phyloP scores from a whole-genome alignment of 2,797 vertebrate genomes.

The Manis pentadactyla region DNA sequence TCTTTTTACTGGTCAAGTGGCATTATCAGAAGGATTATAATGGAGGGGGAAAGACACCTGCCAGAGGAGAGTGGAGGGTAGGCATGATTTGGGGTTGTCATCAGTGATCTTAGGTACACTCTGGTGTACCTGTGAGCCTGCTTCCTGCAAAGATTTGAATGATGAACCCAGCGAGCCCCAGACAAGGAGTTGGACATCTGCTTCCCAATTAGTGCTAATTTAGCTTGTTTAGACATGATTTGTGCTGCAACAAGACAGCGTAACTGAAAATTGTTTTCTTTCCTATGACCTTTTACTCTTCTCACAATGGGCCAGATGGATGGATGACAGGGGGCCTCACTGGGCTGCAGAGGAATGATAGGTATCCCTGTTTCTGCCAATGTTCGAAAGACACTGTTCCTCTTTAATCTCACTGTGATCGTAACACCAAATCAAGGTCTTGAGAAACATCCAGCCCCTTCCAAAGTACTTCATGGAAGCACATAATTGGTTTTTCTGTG shows the following conservation, averaged over 20 bases:
- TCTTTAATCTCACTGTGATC: neutral
- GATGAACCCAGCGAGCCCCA: constrained; percentile 72
- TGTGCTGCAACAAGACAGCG: constrained; percentile 53
- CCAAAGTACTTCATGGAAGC: neutral
- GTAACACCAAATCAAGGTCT: neutral
- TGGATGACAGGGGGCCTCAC: neutral
- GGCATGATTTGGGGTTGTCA: neutral
- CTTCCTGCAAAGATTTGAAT: constrained; percentile 66
- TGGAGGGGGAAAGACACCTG: constrained; percentile 36
- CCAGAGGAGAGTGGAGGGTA: neutral
- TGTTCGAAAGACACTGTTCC: neutral
- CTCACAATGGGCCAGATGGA: constrained; percentile 62
- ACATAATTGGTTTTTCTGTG: neutral
- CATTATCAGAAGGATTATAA: constrained; percentile 67
- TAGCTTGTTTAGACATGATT: constrained; percentile 77
- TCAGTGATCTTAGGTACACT: constrained; percentile 45
- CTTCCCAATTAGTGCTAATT: constrained; percentile 83
- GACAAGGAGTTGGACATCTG: constrained; percentile 73
- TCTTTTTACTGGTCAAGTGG: constrained; percentile 73
- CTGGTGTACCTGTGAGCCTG: constrained; percentile 56
- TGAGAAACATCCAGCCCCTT: neutral
- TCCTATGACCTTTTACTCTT: constrained; percentile 57
- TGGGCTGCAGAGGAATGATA: neutral
- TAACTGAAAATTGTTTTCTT: constrained; percentile 59
- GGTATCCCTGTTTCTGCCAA: neutral